Percentiles rank a stretch among this genome's conserved stretches.
Evolutionary conservation across 1,140 invertebrate species (phyloP).

Genomic region (Tenebrio molitor): DNA sequence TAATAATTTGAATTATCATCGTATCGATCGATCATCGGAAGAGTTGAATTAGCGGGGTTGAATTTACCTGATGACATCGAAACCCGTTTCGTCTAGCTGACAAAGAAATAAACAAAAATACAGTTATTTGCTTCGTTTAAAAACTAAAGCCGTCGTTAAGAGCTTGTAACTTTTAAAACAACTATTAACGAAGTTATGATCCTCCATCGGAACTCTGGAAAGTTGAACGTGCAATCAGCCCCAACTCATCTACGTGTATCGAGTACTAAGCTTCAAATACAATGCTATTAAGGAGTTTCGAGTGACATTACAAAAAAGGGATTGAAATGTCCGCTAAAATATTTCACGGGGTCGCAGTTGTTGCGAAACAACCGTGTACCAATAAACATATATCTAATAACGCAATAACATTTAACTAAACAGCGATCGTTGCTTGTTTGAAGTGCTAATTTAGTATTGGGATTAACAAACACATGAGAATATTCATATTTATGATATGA

Average conservation of each 20-base stretch:
- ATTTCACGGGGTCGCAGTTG: too few relatives aligned
- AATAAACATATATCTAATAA: too few relatives aligned
- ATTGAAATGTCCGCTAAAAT: too few relatives aligned
- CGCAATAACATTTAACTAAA: too few relatives aligned
- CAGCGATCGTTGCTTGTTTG: too few relatives aligned
- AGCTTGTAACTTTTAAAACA: conserved; percentile 48
- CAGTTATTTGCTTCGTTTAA: conserved; percentile 23
- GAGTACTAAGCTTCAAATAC: conserved; percentile 22
- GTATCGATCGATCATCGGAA: not conserved
- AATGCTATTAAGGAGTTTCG: conserved; percentile 1
- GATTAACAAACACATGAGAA: conserved; percentile 21
- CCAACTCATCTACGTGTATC: conserved; percentile 38
- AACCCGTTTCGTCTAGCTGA: not conserved
- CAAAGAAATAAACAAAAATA: not conserved
- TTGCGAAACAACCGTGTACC: too few relatives aligned
- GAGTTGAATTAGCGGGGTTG: too few relatives aligned
- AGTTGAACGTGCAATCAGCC: conserved; percentile 37
- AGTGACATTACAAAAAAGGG: not conserved
- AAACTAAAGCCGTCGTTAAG: conserved; percentile 34
- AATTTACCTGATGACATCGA: too few relatives aligned
- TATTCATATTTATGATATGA: conserved; percentile 20
- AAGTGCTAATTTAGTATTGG: not conserved
- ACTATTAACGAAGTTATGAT: conserved; percentile 49
- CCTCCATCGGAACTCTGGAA: conserved; percentile 41
- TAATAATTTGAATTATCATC: conserved; percentile 18